Conservation (phyloP, 2,888 invertebrate genomes). For the Amphiduros pacificus region DNA sequence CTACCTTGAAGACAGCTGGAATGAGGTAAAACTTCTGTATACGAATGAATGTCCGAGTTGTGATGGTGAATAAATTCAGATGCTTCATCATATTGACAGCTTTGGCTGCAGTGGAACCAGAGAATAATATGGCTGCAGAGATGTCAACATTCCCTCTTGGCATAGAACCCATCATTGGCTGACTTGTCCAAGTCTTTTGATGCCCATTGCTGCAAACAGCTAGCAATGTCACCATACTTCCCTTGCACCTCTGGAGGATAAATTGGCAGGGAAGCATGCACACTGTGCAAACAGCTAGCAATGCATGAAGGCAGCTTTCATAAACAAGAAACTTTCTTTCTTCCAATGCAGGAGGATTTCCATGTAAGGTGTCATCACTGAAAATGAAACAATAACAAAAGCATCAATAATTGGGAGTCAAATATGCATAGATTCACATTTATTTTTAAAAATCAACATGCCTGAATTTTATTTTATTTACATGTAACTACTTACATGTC, state of each 20-base stretch:
- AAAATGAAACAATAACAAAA: not conserved
- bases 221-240: not conserved
- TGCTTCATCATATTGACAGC: not conserved
- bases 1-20: not conserved
- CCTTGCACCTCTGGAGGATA: not conserved
- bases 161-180: not conserved
- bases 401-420: not conserved
- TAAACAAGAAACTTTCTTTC: not conserved
- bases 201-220: not conserved
- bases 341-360: not conserved
- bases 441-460: not conserved
- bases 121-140: not conserved
- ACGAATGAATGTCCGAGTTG: not conserved
- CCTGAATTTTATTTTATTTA: too few relatives aligned
- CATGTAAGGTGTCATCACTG: not conserved
- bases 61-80: not conserved
- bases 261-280: constrained; percentile 1
- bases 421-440: not conserved
- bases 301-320: not conserved
- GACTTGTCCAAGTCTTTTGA: not conserved
- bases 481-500: not conserved
- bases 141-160: not conserved
- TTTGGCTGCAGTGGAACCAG: not conserved
- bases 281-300: not conserved
- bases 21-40: not conserved